These are phyloP conservation scores for Candidula unifasciata DNA, from an alignment of 2,888 invertebrate genomes.

Conservation along the genomic window DNA sequence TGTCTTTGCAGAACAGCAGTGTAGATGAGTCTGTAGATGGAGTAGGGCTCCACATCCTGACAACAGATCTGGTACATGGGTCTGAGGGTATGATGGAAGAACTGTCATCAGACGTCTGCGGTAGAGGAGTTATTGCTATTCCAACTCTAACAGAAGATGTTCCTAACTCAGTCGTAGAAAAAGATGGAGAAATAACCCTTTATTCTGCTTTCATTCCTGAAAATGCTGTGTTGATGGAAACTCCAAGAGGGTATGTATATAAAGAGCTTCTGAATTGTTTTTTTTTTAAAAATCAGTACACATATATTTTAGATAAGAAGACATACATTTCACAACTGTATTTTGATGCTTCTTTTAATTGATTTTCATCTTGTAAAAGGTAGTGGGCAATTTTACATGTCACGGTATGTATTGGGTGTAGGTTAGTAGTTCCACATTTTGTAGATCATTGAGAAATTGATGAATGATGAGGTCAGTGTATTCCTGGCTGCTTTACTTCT, in stretches of 20 bases:
- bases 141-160: constrained; percentile 33
- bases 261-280: background rate
- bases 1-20: constrained; percentile 23
- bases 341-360: no score
- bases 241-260: constrained; percentile 61
- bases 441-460: no score
- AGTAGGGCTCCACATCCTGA: constrained; percentile 49
- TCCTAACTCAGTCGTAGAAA: constrained; percentile 33
- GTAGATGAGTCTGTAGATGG: constrained; percentile 44
- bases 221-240: constrained; percentile 64
- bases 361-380: no score
- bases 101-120: constrained; percentile 37
- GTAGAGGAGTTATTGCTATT: constrained; percentile 32
- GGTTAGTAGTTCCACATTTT: no score
- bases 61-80: constrained; percentile 41
- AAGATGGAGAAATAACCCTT: constrained; percentile 51
- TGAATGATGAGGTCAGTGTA: no score
- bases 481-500: no score
- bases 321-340: no score
- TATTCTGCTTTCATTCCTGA: constrained; percentile 55
- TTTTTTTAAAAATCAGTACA: background rate
- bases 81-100: constrained; percentile 38
- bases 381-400: no score
- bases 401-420: no score
- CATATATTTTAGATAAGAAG: no score